Evolutionary conservation across 1,140 invertebrate species (phyloP).

Genomic region (Delia radicum): DNA sequence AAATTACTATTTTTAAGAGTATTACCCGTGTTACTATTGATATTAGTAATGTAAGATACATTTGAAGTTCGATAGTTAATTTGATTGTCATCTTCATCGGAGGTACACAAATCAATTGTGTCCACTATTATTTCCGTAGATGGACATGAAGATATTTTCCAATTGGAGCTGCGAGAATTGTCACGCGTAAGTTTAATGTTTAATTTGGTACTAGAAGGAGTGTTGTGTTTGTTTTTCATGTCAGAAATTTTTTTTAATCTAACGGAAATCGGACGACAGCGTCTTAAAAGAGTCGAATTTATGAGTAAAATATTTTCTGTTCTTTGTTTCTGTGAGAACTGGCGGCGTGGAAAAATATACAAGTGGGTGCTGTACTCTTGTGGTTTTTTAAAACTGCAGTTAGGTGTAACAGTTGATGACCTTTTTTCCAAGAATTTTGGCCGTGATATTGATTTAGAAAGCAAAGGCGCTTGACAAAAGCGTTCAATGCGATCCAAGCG

Average conservation of each 20-base stretch:
- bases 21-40: constrained; percentile 29
- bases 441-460: constrained; percentile 44
- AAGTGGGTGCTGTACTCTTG: constrained; percentile 56
- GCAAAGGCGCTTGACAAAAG: constrained; percentile 58
- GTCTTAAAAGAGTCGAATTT: constrained; percentile 48
- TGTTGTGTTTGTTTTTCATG: neutral
- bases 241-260: constrained; percentile 52
- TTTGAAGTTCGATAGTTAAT: constrained; percentile 12
- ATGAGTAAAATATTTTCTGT: constrained; percentile 48
- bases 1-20: constrained; percentile 34
- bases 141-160: constrained; percentile 45
- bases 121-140: constrained; percentile 53
- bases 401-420: constrained; percentile 51
- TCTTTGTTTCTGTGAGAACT: constrained; percentile 43
- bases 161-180: constrained; percentile 45
- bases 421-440: constrained; percentile 59
- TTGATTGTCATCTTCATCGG: constrained; percentile 53
- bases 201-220: constrained; percentile 27
- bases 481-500: constrained; percentile 60
- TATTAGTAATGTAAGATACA: constrained; percentile 19
- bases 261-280: constrained; percentile 57
- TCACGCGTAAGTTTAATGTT: constrained; percentile 52
- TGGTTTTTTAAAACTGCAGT: constrained; percentile 56
- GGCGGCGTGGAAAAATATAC: constrained; percentile 57
- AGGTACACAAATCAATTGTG: constrained; percentile 60